Percentiles rank a stretch among this genome's conserved stretches.
These are phyloP conservation scores for Tupaia tana DNA, from an alignment of 2,113 vertebrate species.

Conservation along the genomic window DNA sequence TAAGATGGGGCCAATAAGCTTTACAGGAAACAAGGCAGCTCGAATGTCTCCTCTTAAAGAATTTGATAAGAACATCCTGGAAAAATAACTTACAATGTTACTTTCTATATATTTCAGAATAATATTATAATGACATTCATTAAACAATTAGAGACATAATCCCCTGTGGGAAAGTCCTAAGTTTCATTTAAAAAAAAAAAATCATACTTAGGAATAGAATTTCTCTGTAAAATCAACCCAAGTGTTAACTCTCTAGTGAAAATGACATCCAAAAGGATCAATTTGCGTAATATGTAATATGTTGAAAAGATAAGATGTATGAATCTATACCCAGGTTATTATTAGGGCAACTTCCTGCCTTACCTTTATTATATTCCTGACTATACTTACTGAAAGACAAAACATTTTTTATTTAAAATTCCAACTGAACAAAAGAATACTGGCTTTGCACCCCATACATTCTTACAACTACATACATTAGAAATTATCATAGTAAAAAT, in stretches of 20 bases:
- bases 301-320: background rate
- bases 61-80: background rate
- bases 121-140: background rate
- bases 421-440: slow-evolving; percentile 1
- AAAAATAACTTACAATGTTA: background rate
- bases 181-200: background rate
- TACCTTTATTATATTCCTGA: background rate
- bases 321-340: background rate
- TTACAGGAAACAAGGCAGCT: background rate
- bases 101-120: background rate
- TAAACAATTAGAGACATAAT: background rate
- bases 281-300: background rate
- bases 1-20: background rate
- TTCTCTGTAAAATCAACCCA: background rate
- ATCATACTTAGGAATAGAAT: background rate
- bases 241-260: background rate
- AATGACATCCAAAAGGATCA: background rate
- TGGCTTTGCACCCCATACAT: background rate
- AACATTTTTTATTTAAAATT: slow-evolving; percentile 15
- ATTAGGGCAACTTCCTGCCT: background rate
- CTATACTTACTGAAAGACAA: background rate
- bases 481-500: too few relatives aligned
- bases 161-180: background rate
- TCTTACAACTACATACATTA: too few relatives aligned
- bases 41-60: background rate